A percentile compares a stretch with the other conserved stretches of the same genome.
These are phyloP conservation scores for Loriculus beryllinus DNA, from an alignment of 2,797 vertebrate genomes.

Conservation along the genomic window DNA sequence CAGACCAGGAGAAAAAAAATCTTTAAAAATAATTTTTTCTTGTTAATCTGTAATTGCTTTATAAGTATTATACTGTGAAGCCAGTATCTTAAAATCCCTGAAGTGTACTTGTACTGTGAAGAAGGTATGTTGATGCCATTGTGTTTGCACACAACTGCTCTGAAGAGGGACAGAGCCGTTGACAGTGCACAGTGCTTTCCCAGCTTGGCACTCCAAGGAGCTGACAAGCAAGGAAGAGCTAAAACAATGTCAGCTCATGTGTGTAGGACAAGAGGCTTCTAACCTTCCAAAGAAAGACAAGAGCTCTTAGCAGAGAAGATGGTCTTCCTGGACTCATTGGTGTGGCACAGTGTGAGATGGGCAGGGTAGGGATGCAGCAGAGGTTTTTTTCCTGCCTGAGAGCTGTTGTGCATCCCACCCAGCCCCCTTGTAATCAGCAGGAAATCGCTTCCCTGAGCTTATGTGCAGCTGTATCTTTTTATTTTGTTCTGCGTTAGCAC, in stretches of 20 bases:
- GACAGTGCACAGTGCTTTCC: not conserved
- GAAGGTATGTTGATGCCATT: not conserved
- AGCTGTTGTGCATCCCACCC: not conserved
- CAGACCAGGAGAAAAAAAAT: not conserved
- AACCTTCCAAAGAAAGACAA: too few species aligned
- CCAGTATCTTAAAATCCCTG: not conserved
- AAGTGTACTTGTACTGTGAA: rapidly evolving
- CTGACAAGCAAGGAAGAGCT: not conserved
- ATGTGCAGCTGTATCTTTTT: not conserved
- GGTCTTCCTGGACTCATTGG: too few species aligned
- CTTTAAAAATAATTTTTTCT: not conserved
- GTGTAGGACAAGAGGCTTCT: not conserved
- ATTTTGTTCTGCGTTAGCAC: not conserved
- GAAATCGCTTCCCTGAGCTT: rapidly evolving
- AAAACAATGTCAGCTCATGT: rapidly evolving
- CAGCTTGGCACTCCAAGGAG: rapidly evolving
- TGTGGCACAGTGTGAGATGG: rapidly evolving
- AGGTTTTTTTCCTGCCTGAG: not conserved
- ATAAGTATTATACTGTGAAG: rapidly evolving
- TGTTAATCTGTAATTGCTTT: not conserved
- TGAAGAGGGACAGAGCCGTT: not conserved
- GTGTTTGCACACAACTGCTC: not conserved
- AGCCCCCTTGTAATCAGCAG: not conserved
- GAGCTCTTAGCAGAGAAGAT: not conserved
- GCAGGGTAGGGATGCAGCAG: rapidly evolving